phyloP scores from a whole-genome alignment of 2,888 invertebrate species.

The Bibio marci region DNA sequence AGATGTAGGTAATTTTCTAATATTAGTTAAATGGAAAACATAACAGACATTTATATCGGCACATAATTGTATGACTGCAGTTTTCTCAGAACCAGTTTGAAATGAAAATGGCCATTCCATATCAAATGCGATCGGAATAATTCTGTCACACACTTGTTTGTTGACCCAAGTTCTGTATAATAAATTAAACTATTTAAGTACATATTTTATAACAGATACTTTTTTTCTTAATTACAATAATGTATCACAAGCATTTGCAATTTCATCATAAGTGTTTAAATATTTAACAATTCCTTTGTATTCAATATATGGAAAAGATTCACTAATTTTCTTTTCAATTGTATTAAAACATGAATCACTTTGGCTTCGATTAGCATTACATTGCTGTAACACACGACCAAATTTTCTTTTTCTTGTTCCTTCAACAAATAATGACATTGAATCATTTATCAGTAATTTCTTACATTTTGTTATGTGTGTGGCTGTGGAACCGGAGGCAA shows the following conservation, averaged over 20 bases:
- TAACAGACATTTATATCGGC: constrained; percentile 34
- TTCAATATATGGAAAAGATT: constrained; percentile 16
- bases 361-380: no score
- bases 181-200: not conserved
- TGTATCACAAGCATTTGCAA: constrained; percentile 30
- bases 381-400: no score
- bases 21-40: constrained; percentile 36
- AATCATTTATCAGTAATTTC: no score
- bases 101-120: constrained; percentile 49
- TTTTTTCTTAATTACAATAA: constrained; percentile 31
- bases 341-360: no score
- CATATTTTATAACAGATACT: no score
- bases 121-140: constrained; percentile 42
- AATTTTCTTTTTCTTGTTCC: no score
- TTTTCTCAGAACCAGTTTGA: constrained; percentile 38
- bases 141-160: constrained; percentile 17
- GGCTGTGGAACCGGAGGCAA: no score
- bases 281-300: constrained; percentile 23
- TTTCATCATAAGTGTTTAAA: constrained; percentile 27
- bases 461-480: no score
- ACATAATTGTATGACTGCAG: constrained; percentile 44
- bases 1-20: constrained; percentile 37
- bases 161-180: constrained; percentile 27
- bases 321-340: no score
- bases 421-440: no score